Base-by-base conservation (phyloP, 2,888 invertebrate species). In the Pollenia amentaria region DNA sequence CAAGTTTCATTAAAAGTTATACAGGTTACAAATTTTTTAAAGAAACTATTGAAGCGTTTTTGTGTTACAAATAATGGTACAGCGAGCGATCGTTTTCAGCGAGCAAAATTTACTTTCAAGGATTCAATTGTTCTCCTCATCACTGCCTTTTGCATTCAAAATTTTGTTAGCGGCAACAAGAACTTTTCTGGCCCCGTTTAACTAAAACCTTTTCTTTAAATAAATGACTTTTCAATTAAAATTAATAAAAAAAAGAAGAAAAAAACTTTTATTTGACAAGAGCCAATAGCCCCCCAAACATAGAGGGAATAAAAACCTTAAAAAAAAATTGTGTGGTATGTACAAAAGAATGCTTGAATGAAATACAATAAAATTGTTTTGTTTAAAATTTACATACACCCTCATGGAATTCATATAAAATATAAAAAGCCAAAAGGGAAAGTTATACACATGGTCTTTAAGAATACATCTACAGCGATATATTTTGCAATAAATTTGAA, bases 321-420 rank as follows among this genome's bases (percentile, higher is more conserved):
- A 11, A 62, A 62, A 60, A 18, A 12, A 38, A 21, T 40, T 46
- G 9, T 21, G 18, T 3, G 8, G 11, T 12, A 14, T 53, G 12
- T 53, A 48, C 16, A 18, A 18, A 57, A 46, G 55, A 57, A 78
- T 78, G 29, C 44, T 57, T 57, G 29, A 29, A 67, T 16, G 38
- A 67, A 77, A 57, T 57, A 44, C 53, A 77, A 77, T 57, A 18
- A 67, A 77, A 55, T 65, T 65, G 29, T 65, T 77, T 67, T 40
- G 40, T 51, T 18, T 8, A 29, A n/a, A 70, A 79, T 70, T 16
- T 18, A 42, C 51, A 70, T 62, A 51, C 51, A 62, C 67, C 38
- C 75, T 76, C 51, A 40, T 12, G 42, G 11, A 21, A 14, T 14
- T 16, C 12, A 11, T 18, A 38, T 3, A 38, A 75, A 16, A 40